Evolutionary conservation across 2,113 vertebrate genomes (phyloP).

Genomic region (Malurus elegans): DNA sequence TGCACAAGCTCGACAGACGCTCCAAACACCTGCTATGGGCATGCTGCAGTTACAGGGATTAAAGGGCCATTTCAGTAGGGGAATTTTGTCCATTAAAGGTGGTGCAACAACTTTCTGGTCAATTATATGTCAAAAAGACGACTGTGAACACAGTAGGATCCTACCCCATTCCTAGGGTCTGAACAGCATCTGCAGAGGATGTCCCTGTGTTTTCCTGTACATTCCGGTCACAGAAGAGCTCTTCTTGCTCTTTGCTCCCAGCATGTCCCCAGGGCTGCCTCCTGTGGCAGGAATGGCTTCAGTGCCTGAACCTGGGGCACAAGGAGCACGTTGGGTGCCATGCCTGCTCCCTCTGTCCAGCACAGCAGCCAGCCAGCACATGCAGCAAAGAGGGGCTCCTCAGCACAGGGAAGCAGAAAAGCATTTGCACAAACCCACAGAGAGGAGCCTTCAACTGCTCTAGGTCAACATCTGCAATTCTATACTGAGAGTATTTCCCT

Average conservation of each 20-base stretch:
- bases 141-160: not conserved
- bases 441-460: not conserved
- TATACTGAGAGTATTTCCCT: not conserved
- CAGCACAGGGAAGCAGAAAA: not conserved
- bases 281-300: not conserved
- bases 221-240: not conserved
- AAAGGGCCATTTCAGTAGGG: not conserved
- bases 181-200: not conserved
- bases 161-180: too few species aligned
- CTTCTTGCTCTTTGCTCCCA: not conserved
- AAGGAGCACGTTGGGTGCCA: accelerated
- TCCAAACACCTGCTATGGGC: not conserved
- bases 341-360: not conserved
- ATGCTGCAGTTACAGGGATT: not conserved
- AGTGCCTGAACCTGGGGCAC: not conserved
- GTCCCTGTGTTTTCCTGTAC: not conserved
- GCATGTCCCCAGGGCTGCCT: too few species aligned
- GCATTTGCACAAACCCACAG: not conserved
- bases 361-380: not conserved
- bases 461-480: not conserved
- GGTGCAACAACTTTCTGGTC: not conserved
- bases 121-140: not conserved
- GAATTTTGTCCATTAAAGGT: not conserved
- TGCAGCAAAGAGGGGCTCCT: not conserved
- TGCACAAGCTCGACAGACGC: not conserved